These are phyloP conservation scores for Cyanocitta stelleri DNA, from an alignment of 2,113 vertebrate species.

Conservation along the genomic window DNA sequence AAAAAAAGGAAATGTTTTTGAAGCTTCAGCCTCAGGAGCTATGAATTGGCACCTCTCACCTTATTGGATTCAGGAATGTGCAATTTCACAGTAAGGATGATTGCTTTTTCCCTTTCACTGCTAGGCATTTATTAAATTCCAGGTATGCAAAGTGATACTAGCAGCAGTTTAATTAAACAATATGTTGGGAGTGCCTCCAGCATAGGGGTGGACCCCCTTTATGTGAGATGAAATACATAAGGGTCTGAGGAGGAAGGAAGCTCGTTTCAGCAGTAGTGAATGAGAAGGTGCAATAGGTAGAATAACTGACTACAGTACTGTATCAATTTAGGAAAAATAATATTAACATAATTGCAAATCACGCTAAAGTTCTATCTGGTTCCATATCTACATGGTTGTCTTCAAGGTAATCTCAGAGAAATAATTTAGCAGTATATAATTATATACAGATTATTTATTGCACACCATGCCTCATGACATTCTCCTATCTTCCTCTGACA, in stretches of 20 bases:
- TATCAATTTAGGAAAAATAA: neutral
- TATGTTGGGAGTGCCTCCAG: neutral
- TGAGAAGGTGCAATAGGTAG: neutral
- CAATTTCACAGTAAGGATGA: neutral
- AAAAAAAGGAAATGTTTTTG: neutral
- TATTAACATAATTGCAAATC: neutral
- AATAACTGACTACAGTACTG: neutral
- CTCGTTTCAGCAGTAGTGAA: neutral
- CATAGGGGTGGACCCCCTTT: neutral
- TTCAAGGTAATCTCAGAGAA: neutral
- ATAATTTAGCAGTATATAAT: neutral
- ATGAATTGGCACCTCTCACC: neutral
- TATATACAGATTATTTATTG: neutral
- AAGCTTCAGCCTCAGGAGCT: neutral
- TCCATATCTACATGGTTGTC: neutral
- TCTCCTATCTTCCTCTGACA: neutral
- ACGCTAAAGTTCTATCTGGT: neutral
- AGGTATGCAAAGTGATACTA: neutral
- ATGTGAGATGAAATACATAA: neutral
- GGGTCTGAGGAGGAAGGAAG: neutral
- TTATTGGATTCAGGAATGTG: slow-evolving; percentile 7
- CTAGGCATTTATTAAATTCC: neutral
- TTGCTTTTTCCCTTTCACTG: neutral
- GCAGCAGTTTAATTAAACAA: neutral
- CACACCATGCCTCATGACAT: neutral